Base-by-base conservation (phyloP, 2,113 vertebrate genomes). In the Setophaga petechia region DNA sequence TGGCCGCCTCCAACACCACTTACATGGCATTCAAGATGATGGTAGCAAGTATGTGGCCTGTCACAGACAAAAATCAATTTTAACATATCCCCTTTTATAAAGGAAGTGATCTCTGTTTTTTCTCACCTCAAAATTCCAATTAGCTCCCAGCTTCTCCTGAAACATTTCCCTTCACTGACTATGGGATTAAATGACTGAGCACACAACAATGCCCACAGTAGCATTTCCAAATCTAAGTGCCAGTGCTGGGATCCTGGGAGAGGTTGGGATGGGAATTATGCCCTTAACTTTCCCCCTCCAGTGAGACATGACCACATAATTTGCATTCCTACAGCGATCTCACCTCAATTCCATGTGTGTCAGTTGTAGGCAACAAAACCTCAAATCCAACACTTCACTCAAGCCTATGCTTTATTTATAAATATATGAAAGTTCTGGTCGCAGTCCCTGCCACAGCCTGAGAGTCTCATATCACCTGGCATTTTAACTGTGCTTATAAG, bases 151-250 rank as follows among this genome's bases (percentile, higher is more conserved):
- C 24, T 91, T 89, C 47, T 85, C 78, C 67, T 21, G 54, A 51
- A 89, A 58, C 5, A 54, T 39, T 95, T 66, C 10, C 11, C 46
- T 86, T 88, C 79, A 28, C 33, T 51, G 68, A 12, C 18, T 63
- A 35, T 69, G 39, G n/a, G n/a, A 18, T 83, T 66, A 43, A 63
- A 35, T 75, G 57, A 39, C 47, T 58, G 65, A 84, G 20, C 55
- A 55, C 17, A 43, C 0, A 0, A 41, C 0, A 2, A 69, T 37
- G 20, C 25, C 31, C 46, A 49, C 23, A 43, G 67, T 11, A 71
- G 31, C 55, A 25, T 87, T 92, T 78, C 49, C 65, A 91, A 89
- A 68, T 28, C 20, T 10, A 63, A 78, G 22, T 52, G 44, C 24
- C 52, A 78, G 1, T n/a, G 47, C 33, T 87, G 65, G 35, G 19